Evolutionary conservation across 2,888 invertebrate species (phyloP), one percentile per base, ranked within the genome.

Genomic region (Muschampia plurimacula): DNA sequence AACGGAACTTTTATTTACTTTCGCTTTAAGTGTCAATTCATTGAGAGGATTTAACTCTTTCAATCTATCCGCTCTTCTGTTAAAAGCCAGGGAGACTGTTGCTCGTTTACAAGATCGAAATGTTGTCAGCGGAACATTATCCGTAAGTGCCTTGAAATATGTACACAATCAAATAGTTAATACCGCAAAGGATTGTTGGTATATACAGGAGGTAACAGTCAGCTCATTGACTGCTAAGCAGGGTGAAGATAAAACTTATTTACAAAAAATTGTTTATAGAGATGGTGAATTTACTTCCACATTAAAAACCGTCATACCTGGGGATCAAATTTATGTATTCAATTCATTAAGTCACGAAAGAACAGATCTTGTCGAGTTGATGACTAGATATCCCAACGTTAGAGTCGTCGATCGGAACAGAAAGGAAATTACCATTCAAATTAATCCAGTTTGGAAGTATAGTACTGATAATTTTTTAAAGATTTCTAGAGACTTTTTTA

Each of bases 21-120:
- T 98, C 75, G 97, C 98, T 0, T 90, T 97, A 60, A 97, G 97
- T 83, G 95, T 95, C 9, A 97, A 88, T 67, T 80, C 80, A 10
- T 88, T 90, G 96, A 7, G 95, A 95, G 74, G 96, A 95, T 85
- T 94, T 84, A 85, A 95, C 85, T 79, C 89, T 84, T 81, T 94
- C 80, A 78, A 95, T 93, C 80, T 96, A 95, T 82, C 95, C 95
- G 78, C 82, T 5, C 80, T 83, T 9, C 77, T 93, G 63, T 69
- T 96, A 95, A 93, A 95, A 96, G 72, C 96, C 95, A 84, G 98
- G 96, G 87, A 96, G 96, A 82, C 96, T 95, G 94, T 98, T 71
- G 99, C 97, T 0, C 95, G 99, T 36, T 98, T 99, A 81, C 97
- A 98, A 86, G 99, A 99, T 88, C 98, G 99, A 83, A 99, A 99